A percentile compares a stretch with the other conserved stretches of the same genome.
Evolutionary conservation across 2,797 vertebrate species (phyloP).

Genomic region (Acridotheres tristis): DNA sequence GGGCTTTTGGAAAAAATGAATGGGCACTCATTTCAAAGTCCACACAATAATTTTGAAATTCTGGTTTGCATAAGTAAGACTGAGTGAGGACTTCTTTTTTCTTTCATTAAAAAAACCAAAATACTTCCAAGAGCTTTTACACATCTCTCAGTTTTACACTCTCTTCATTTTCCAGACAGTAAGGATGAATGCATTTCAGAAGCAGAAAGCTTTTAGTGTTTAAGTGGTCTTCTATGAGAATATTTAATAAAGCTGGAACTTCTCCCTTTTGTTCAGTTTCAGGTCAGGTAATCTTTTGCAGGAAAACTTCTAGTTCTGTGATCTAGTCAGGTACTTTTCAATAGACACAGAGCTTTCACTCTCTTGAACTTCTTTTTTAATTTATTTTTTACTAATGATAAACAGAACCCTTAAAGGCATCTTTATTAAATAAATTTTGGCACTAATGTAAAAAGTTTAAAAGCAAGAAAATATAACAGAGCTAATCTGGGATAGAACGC

Average conservation of each 20-base stretch:
- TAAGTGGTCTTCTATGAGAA: not conserved
- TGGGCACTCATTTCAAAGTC: not conserved
- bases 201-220: not conserved
- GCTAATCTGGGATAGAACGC: not conserved
- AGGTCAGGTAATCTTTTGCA: not conserved
- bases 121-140: not conserved
- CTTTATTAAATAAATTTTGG: not conserved
- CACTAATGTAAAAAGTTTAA: not conserved
- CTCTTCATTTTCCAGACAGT: not conserved
- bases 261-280: not conserved
- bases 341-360: not conserved
- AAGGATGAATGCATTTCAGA: not conserved
- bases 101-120: not conserved
- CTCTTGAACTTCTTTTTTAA: not conserved
- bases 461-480: not conserved
- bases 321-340: not conserved
- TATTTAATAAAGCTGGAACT: not conserved
- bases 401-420: not conserved
- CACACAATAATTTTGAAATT: not conserved
- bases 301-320: not conserved
- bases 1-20: not conserved
- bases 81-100: not conserved
- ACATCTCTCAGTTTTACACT: not conserved
- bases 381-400: not conserved
- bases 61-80: not conserved